phyloP scores from a whole-genome alignment of 1,140 invertebrate species.

The Drosophila pectinifera region DNA sequence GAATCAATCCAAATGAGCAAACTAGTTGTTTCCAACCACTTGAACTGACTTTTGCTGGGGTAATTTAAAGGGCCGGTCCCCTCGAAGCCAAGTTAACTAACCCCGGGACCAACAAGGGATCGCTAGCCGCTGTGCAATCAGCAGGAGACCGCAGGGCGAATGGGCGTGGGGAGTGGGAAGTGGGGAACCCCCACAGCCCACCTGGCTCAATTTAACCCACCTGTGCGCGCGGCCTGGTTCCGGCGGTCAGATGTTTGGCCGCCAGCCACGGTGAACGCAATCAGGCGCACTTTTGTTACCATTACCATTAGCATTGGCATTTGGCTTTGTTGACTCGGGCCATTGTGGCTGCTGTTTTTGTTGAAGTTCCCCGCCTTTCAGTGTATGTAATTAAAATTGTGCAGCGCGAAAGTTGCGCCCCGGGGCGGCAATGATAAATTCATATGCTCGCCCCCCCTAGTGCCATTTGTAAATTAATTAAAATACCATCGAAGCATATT shows the following conservation, averaged over 20 bases:
- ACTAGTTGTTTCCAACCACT: constrained; percentile 1
- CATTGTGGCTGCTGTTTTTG: constrained; percentile 31
- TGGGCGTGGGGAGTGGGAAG: no score
- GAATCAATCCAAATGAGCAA: constrained; percentile 1
- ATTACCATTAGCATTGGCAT: constrained; percentile 39
- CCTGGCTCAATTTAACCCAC: constrained; percentile 4
- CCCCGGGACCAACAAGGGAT: constrained; percentile 11
- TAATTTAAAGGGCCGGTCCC: constrained; percentile 6
- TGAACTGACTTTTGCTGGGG: neutral
- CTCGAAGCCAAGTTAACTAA: constrained; percentile 1
- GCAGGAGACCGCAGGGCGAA: constrained; percentile 65
- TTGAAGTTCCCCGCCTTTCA: constrained; percentile 32
- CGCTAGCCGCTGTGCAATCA: constrained; percentile 55
- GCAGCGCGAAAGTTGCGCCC: constrained; percentile 29
- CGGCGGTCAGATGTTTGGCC: constrained; percentile 67
- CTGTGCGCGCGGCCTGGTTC: constrained; percentile 43
- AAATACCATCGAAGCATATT: constrained; percentile 42
- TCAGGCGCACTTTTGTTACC: constrained; percentile 68
- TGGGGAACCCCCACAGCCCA: no score
- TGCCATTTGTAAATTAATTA: constrained; percentile 61
- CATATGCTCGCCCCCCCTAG: constrained; percentile 12
- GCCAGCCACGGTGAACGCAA: constrained; percentile 54
- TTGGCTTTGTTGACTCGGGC: constrained; percentile 42
- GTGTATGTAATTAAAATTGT: constrained; percentile 74
- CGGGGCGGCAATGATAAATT: constrained; percentile 57